These are phyloP conservation scores for Mesorhabditis belari DNA, from an alignment of 2,888 invertebrate genomes.

Conservation along the genomic window DNA sequence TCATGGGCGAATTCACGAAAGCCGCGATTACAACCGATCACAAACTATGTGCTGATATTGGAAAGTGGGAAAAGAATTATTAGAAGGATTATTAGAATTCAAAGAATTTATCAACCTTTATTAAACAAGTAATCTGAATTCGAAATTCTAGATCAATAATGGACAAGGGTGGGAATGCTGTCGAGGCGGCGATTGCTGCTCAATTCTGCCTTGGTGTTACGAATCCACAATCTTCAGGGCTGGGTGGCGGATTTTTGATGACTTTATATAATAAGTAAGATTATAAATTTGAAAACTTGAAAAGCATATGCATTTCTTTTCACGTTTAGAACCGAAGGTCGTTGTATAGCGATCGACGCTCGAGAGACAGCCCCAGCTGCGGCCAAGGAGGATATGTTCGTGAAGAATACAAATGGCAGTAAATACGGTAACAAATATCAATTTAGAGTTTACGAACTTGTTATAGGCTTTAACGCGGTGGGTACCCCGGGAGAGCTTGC, in stretches of 20 bases:
- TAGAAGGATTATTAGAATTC: background rate
- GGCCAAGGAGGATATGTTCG: conserved; percentile 59
- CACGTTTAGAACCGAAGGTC: conserved; percentile 24
- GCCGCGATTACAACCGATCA: conserved; percentile 52
- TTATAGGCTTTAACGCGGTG: conserved; percentile 39
- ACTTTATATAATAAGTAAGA: conserved; percentile 66
- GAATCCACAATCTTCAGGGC: conserved; percentile 77
- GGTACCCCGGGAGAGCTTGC: conserved; percentile 50
- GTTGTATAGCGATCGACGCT: conserved; percentile 54
- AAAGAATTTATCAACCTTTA: background rate
- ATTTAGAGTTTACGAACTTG: background rate
- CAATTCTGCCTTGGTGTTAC: conserved; percentile 78
- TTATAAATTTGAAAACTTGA: background rate
- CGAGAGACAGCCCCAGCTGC: conserved; percentile 58
- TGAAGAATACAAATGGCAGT: conserved; percentile 28
- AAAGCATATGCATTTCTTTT: background rate
- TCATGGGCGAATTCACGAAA: conserved; percentile 35
- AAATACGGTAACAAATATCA: conserved; percentile 21
- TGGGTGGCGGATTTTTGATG: conserved; percentile 82
- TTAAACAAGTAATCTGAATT: background rate
- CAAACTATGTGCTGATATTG: conserved; percentile 44
- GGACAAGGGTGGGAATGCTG: conserved; percentile 64
- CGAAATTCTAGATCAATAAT: conserved; percentile 64
- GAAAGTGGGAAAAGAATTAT: conserved; percentile 18
- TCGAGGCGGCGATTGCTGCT: conserved; percentile 78